Conservation (phyloP, 2,797 vertebrate species). For the Danionella dracula region DNA sequence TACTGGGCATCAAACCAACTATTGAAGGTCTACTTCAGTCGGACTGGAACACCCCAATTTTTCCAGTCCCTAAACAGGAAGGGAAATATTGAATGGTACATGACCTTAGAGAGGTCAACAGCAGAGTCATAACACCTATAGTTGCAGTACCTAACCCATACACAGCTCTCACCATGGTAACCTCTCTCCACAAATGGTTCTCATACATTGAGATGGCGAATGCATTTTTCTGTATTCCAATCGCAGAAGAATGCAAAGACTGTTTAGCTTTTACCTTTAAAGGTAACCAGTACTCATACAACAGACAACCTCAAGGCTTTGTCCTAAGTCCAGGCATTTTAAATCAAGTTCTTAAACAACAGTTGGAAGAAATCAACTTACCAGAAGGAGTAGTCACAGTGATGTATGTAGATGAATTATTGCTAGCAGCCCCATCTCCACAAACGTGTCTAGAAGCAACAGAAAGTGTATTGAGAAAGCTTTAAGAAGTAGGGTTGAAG, state of each 20-base stretch:
- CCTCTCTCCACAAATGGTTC: neutral
- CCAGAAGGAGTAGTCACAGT: neutral
- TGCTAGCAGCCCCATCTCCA: neutral
- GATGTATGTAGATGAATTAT: constrained; percentile 9
- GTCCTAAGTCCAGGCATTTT: neutral
- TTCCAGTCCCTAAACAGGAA: neutral
- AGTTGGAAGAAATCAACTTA: neutral
- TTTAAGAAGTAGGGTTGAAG: neutral
- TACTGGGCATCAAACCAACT: neutral
- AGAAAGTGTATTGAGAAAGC: neutral
- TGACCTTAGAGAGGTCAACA: neutral
- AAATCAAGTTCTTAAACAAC: neutral
- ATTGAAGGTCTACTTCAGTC: neutral
- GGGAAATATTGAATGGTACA: neutral
- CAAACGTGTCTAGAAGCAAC: neutral
- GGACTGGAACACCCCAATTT: neutral
- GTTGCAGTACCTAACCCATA: neutral
- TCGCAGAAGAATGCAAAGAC: neutral
- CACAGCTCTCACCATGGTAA: neutral
- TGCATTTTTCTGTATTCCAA: constrained; percentile 1
- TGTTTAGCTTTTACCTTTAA: neutral
- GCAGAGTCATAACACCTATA: neutral
- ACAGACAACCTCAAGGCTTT: neutral
- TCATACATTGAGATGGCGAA: neutral
- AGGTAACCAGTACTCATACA: neutral